Conservation (phyloP, 2,113 vertebrate genomes). For the Phasianus colchicus region DNA sequence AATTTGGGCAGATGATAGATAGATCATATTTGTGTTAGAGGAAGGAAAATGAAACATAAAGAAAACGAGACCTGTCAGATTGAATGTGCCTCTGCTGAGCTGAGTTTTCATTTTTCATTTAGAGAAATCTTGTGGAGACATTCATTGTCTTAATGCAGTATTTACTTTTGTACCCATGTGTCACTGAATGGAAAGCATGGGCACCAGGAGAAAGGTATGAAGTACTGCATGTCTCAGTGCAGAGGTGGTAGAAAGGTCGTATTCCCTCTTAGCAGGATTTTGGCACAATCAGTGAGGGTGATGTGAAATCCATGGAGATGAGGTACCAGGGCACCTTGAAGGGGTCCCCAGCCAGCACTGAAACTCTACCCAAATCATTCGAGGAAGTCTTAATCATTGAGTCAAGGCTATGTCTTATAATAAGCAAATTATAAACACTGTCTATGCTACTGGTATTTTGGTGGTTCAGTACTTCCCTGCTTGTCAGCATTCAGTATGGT, state of each 20-base stretch:
- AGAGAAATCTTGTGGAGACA: background rate
- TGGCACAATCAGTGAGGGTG: background rate
- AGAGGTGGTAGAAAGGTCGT: background rate
- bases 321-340: background rate
- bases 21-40: background rate
- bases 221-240: background rate
- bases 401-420: background rate
- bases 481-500: background rate
- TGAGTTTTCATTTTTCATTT: background rate
- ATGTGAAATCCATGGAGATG: background rate
- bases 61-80: background rate
- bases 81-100: background rate
- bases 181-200: background rate
- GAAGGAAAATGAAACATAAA: slow-evolving; percentile 1
- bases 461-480: background rate
- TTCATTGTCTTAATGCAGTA: background rate
- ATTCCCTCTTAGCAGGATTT: background rate
- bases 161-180: background rate
- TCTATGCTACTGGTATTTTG: background rate
- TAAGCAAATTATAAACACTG: background rate
- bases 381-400: background rate
- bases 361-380: background rate
- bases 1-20: background rate
- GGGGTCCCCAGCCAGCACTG: background rate
- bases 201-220: background rate